Evolutionary conservation across 2,888 invertebrate genomes (phyloP), one percentile per base, ranked within the genome.

Genomic region (Athalia cordata): DNA sequence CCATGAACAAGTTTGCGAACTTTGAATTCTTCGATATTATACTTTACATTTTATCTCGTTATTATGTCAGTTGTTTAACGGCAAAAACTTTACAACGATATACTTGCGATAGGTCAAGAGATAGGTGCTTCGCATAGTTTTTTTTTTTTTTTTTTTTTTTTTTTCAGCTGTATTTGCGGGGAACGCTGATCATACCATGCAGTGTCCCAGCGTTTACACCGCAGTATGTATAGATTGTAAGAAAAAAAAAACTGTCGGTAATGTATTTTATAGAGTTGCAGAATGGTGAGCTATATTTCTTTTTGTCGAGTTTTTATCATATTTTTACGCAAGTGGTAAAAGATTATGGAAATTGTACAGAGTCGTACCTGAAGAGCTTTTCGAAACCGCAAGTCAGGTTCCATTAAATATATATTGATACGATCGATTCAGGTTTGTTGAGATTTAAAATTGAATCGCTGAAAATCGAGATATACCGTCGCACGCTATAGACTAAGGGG

Each of bases 401-500:
- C 29, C 29, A 29, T 29, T 29, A 29, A 29, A 29, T 29, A 2
- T 29, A 29, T 29, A 72, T 72, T 72, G 57, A 59, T 59, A 72
- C 57, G 59, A 57, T 57, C 59, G 43, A 13, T 59, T 72, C 72
- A 15, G 15, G 59, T 72, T 52, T 47, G 57, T 47, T 59, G 47
- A 72, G 59, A 59, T 72, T 72, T 72, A 59, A 72, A 68, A 72
- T 72, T 72, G 15, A 72, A 59, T 29, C 72, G 72, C 57, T 72
- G 57, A 59, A 47, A 72, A 55, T 57, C 72, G 43, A 72, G 59
- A 72, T 57, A 57, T 45, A 72, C 57, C 59, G 47, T 50, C 59
- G 72, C 75, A 55, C n/a, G 75, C 75, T 75, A 62, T 62, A 62
- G 62, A 75, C 64, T 59, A n/a, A 15, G 47, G 72, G 59, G 72